phyloP scores from a whole-genome alignment of 1,140 invertebrate genomes.

The Orius laevigatus region DNA sequence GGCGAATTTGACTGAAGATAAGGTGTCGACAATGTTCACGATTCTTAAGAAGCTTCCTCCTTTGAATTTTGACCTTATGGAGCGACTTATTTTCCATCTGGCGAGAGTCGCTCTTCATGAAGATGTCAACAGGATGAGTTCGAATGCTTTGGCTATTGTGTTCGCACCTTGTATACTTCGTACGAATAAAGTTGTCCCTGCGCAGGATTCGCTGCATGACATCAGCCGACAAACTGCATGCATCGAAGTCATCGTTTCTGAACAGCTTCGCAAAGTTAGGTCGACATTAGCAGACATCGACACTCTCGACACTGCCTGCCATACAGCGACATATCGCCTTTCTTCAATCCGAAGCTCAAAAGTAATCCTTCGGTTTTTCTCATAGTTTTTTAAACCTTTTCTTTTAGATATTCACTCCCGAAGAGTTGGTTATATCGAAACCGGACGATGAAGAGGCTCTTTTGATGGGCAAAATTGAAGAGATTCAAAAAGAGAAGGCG shows the following conservation, averaged over 20 bases:
- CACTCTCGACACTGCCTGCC: constrained; percentile 65
- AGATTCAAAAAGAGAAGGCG: constrained; percentile 63
- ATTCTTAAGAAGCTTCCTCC: constrained; percentile 80
- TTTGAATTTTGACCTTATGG: constrained; percentile 78
- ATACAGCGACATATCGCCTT: constrained; percentile 55
- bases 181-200: constrained; percentile 67
- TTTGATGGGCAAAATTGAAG: constrained; percentile 52
- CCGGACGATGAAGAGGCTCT: constrained; percentile 47
- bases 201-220: constrained; percentile 74
- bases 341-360: constrained; percentile 56
- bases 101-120: constrained; percentile 74
- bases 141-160: constrained; percentile 80
- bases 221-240: constrained; percentile 65
- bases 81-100: constrained; percentile 83
- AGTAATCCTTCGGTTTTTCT: constrained; percentile 27
- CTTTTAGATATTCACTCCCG: constrained; percentile 34
- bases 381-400: constrained; percentile 2
- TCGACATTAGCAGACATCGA: constrained; percentile 74
- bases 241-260: constrained; percentile 73
- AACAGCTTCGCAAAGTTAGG: constrained; percentile 55
- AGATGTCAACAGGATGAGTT: constrained; percentile 80
- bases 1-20: constrained; percentile 68
- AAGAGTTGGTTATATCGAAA: constrained; percentile 34
- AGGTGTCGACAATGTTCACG: constrained; percentile 65
- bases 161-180: constrained; percentile 88